Evolutionary conservation across 2,797 vertebrate species (phyloP).

Genomic region (Smutsia temminckii): DNA sequence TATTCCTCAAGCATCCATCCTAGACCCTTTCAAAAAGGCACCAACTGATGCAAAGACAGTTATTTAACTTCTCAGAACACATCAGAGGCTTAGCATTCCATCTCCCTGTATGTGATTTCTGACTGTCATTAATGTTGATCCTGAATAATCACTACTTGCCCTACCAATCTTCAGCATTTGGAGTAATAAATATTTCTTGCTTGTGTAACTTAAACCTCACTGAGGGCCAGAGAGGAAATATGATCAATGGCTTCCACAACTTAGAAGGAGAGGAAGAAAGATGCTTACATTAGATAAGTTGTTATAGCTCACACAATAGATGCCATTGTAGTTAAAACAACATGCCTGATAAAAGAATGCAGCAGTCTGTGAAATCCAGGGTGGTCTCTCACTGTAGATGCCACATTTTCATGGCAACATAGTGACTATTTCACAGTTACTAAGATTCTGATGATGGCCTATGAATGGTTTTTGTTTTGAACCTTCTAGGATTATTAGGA

Average conservation of each 20-base stretch:
- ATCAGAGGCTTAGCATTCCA: neutral
- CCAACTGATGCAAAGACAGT: neutral
- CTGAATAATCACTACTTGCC: neutral
- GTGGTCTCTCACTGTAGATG: slow-evolving; percentile 53
- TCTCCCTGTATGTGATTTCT: neutral
- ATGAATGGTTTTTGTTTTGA: slow-evolving; percentile 68
- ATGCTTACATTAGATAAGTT: slow-evolving; percentile 51
- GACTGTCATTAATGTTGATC: neutral
- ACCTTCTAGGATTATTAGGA: slow-evolving; percentile 71
- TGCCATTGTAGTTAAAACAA: slow-evolving; percentile 54
- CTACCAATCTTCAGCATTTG: neutral
- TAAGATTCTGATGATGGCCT: slow-evolving; percentile 66
- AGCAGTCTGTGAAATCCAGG: slow-evolving; percentile 40
- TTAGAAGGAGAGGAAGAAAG: slow-evolving; percentile 1
- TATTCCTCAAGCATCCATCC: neutral
- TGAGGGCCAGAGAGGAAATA: neutral
- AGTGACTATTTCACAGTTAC: slow-evolving; percentile 48
- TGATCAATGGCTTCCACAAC: neutral
- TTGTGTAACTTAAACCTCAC: slow-evolving; percentile 55
- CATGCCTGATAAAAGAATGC: slow-evolving; percentile 37
- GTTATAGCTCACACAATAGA: neutral
- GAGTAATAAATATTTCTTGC: neutral
- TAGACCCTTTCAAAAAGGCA: neutral
- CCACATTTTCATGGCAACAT: slow-evolving; percentile 71
- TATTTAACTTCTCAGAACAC: neutral